phyloP scores from a whole-genome alignment of 2,888 invertebrate genomes.

The Drosophila neonasuta region DNA sequence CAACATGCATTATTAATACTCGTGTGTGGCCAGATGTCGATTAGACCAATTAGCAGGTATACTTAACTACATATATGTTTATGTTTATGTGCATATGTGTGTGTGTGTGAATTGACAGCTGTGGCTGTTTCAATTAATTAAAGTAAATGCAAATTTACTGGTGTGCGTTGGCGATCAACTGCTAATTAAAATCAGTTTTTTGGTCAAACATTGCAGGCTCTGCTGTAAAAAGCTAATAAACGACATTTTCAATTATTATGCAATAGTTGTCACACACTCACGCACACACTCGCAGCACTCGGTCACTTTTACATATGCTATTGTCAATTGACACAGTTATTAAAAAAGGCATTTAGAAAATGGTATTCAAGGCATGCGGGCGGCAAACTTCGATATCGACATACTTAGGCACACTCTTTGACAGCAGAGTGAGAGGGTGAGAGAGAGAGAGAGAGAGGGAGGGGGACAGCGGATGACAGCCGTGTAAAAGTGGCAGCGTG shows the following conservation, averaged over 20 bases:
- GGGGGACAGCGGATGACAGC: constrained; percentile 53
- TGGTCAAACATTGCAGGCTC: constrained; percentile 20
- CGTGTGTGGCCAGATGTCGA: constrained; percentile 54
- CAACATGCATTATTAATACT: constrained; percentile 48
- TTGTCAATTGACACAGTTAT: constrained; percentile 65
- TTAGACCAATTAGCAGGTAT: constrained; percentile 62
- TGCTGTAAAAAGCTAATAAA: constrained; percentile 32
- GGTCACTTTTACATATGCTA: neutral
- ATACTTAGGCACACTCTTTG: constrained; percentile 68
- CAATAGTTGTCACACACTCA: neutral
- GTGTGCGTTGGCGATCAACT: constrained; percentile 17
- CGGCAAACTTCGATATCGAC: constrained; percentile 62
- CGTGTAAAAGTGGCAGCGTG: constrained; percentile 62
- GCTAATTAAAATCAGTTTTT: constrained; percentile 57
- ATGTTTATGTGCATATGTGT: neutral
- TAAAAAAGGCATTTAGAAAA: constrained; percentile 60
- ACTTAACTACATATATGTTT: neutral
- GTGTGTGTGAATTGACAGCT: constrained; percentile 40
- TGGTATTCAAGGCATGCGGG: constrained; percentile 57
- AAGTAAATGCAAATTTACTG: constrained; percentile 44
- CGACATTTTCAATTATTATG: constrained; percentile 27
- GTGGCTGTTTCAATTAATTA: constrained; percentile 64
- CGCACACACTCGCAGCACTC: neutral
- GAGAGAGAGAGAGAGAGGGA: neutral
- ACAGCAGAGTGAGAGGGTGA: constrained; percentile 31